Evolutionary conservation across 2,113 vertebrate genomes (phyloP).

Genomic region (Ameiurus melas): DNA sequence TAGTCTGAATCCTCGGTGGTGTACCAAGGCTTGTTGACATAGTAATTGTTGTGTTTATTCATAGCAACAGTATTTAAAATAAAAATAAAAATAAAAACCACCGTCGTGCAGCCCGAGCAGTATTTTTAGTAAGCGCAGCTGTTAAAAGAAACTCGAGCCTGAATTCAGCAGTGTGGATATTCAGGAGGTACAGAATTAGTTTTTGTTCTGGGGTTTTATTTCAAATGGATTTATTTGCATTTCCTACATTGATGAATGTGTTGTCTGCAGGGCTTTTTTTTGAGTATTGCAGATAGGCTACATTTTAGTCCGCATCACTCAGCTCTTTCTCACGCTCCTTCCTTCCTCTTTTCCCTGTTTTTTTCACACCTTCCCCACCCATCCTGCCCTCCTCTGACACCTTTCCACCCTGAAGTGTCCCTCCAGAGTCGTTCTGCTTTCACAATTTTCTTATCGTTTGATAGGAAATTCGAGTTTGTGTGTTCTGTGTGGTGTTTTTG

Average conservation of each 20-base stretch:
- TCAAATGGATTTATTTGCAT: constrained; percentile 8
- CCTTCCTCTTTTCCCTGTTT: constrained; percentile 11
- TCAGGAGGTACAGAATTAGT: neutral
- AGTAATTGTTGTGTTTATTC: constrained; percentile 21
- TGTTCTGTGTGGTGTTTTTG: neutral
- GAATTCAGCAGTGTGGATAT: neutral
- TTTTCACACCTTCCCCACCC: constrained; percentile 12
- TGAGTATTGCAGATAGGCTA: constrained; percentile 31
- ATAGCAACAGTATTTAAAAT: neutral
- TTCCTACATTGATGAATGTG: constrained; percentile 40
- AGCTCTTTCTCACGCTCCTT: constrained; percentile 42
- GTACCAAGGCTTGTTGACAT: neutral
- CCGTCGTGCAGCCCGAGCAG: neutral
- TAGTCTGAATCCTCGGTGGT: neutral
- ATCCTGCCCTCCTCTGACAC: constrained; percentile 5
- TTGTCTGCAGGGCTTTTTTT: constrained; percentile 27
- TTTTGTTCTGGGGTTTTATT: constrained; percentile 29
- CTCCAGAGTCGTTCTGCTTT: neutral
- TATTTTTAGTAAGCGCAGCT: constrained; percentile 34
- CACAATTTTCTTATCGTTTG: constrained; percentile 8
- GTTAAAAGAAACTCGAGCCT: constrained; percentile 22
- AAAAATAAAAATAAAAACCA: neutral
- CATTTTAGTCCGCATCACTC: constrained; percentile 46
- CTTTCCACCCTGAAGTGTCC: neutral
- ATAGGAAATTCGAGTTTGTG: neutral